Evolutionary conservation across 1,140 invertebrate species (phyloP).

Genomic region (Protaetia brevitarsis): DNA sequence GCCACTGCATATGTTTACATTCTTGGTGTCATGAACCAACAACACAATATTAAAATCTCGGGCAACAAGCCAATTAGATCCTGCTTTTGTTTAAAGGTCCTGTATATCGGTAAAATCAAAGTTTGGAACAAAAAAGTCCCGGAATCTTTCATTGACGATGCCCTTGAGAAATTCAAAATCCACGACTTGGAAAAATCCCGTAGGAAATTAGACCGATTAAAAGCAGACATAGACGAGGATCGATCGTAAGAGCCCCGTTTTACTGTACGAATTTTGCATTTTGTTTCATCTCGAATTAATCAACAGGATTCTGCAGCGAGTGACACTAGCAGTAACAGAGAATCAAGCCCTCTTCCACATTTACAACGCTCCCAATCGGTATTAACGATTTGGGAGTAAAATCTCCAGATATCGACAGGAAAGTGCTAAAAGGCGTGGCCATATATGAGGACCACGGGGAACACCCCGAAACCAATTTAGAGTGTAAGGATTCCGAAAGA

Average conservation of each 20-base stretch:
- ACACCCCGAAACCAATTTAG: not conserved
- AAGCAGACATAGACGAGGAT: conserved; percentile 40
- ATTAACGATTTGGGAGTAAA: conserved; percentile 29
- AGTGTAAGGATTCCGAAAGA: conserved; percentile 1
- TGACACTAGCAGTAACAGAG: not conserved
- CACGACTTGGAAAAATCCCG: conserved; percentile 60
- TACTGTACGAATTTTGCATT: not conserved
- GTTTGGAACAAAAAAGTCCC: conserved; percentile 82
- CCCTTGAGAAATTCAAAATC: conserved; percentile 76
- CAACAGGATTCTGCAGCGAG: conserved; percentile 24
- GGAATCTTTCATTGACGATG: conserved; percentile 86
- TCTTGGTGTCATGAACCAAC: too few species aligned
- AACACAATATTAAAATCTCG: too few species aligned
- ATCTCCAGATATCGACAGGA: conserved; percentile 24
- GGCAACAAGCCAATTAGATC: too few species aligned
- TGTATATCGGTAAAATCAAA: conserved; percentile 85
- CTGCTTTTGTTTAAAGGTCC: conserved; percentile 64
- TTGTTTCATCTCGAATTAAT: not conserved
- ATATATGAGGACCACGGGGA: conserved; percentile 19
- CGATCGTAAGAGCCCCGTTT: conserved; percentile 29
- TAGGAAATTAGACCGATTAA: conserved; percentile 36
- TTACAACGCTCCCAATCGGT: conserved; percentile 32
- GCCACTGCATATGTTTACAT: too few species aligned
- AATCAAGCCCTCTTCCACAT: not conserved
- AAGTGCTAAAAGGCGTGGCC: not conserved